Evolutionary conservation across 2,888 invertebrate species (phyloP), one percentile per base, ranked within the genome.

Genomic region (Trichacis sp.): DNA sequence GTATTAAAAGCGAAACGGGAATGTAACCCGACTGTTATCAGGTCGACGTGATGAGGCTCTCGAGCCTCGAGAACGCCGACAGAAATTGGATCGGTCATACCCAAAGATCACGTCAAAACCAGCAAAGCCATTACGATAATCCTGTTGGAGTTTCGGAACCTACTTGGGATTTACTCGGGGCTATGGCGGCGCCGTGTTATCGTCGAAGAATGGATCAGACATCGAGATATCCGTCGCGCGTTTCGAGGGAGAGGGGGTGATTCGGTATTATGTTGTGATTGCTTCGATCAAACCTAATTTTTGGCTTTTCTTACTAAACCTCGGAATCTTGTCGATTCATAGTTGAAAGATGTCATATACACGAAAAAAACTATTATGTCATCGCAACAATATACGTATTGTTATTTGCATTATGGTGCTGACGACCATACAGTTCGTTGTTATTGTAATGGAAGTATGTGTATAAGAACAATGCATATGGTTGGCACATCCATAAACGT

Each of bases 101-200:
- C 74, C 74, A 68, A 75, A 75, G 73, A 70, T 75, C 70, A 67
- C 70, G 69, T 70, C 72, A 73, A 78, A 79, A 74, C 78, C 77
- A 77, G 71, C 75, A 66, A 73, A 72, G 76, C 77, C 78, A 78
- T 81, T 81, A 81, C 79, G 75, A 79, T 81, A 81, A 81, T 81
- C 79, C 80, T 74, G 78, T 77, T 79, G 79, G 78, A 78, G 77
- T 76, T 57, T 72, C 66, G 66, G 71, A 73, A 69, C 69, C 72
- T 69, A 71, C 68, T 60, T 64, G 70, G 74, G 75, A 79, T 77
- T 77, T 71, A 77, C 73, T 77, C 49, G 62, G 58, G 73, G 73
- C 71, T 65, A 72, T 68, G 71, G 73, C 66, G 63, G 51, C 58
- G 54, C 69, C 70, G 71, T 71, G 73, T 76, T 76, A 76, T 68